Conservation (phyloP, 37 sponge, comb jelly and placozoan genomes). For the Corticium candelabrum region DNA sequence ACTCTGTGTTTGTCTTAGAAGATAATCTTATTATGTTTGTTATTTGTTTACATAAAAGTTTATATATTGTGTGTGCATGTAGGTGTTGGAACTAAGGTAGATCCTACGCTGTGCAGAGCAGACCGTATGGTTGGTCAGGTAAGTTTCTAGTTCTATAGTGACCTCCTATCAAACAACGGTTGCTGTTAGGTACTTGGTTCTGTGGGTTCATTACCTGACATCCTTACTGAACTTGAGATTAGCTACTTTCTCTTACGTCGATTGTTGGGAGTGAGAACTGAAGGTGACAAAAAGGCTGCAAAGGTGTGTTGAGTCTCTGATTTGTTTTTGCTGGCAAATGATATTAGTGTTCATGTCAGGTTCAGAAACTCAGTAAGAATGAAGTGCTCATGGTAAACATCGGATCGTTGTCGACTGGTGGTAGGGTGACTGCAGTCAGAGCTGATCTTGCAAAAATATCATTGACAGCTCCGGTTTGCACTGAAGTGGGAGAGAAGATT, state of each 20-base stretch:
- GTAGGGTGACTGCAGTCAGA: conserved; percentile 82
- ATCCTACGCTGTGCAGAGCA: conserved; percentile 89
- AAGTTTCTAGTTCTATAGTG: no score
- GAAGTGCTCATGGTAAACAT: conserved; percentile 97
- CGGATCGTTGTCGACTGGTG: conserved; percentile 89
- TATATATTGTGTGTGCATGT: background rate
- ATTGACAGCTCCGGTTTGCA: conserved; percentile 89
- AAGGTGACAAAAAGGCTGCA: conserved; percentile 92
- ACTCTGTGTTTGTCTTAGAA: no score
- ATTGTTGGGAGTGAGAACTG: conserved; percentile 84
- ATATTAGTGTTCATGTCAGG: conserved; percentile 26
- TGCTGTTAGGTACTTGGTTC: conserved; percentile 83
- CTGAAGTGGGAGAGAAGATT: conserved; percentile 91
- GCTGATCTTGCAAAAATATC: conserved; percentile 93
- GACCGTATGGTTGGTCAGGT: conserved; percentile 93
- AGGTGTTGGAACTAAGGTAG: conserved; percentile 97
- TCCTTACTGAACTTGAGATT: conserved; percentile 86
- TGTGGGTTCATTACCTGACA: conserved; percentile 82
- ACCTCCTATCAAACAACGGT: no score
- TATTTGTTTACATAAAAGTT: no score
- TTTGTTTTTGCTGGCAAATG: background rate
- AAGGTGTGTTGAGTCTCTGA: conserved; percentile 37
- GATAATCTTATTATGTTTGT: no score
- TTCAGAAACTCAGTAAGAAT: conserved; percentile 73
- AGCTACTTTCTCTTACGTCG: conserved; percentile 80